Conservation (phyloP, 2,113 vertebrate genomes). For the Bufo bufo region DNA sequence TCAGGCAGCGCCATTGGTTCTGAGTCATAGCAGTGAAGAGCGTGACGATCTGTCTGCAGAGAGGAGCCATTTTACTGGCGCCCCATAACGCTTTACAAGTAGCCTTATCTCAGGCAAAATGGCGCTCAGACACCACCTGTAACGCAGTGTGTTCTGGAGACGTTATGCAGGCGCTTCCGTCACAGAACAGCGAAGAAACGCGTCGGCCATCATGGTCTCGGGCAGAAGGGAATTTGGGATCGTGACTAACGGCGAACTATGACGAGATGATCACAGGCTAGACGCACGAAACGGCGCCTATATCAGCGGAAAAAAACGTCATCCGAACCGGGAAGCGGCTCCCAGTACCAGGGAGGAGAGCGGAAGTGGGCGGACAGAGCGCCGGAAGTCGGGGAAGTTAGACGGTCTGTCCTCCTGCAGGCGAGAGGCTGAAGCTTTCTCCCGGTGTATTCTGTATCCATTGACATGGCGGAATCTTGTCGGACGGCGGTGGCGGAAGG, state of each 20-base stretch:
- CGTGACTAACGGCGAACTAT: neutral
- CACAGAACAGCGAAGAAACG: neutral
- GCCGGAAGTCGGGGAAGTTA: neutral
- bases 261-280: too few species aligned
- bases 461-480: constrained; percentile 40
- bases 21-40: too few species aligned
- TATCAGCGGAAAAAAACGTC: neutral
- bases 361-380: constrained; percentile 20
- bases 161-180: neutral
- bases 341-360: neutral
- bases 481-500: constrained; percentile 23
- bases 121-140: neutral
- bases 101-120: neutral
- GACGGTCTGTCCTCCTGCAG: neutral
- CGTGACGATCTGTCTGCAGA: neutral
- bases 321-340: neutral
- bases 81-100: neutral
- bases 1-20: neutral
- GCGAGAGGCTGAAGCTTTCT: neutral
- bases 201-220: neutral
- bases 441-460: neutral
- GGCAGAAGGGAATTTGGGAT: neutral
- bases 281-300: neutral
- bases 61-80: neutral
- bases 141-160: neutral